Percentiles rank a stretch among this genome's conserved stretches.
Conservation (phyloP, 1,140 invertebrate species). For the Megalopta genalis region DNA sequence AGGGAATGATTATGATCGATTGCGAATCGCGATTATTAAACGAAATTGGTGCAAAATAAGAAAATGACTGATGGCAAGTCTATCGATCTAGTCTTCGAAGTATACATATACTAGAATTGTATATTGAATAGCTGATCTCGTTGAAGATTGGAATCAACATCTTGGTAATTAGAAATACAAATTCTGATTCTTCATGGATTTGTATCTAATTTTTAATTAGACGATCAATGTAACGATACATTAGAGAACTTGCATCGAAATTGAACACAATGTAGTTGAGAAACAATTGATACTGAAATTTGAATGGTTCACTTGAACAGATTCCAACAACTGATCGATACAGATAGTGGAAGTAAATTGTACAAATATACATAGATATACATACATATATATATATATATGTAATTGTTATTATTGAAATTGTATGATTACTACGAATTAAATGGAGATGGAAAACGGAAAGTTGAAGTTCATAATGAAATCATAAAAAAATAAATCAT, state of each 20-base stretch:
- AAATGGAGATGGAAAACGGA: constrained; percentile 3
- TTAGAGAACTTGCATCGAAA: constrained; percentile 5
- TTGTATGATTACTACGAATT: constrained; percentile 6
- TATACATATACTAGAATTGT: constrained; percentile 39
- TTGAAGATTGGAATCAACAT: constrained; percentile 3
- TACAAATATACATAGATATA: constrained; percentile 7
- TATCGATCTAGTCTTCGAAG: constrained; percentile 42
- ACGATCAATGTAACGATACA: background rate
- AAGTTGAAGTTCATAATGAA: background rate
- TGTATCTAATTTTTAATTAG: constrained; percentile 12
- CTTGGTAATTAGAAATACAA: constrained; percentile 7
- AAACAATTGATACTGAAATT: background rate
- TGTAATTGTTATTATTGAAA: background rate
- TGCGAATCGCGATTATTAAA: constrained; percentile 10
- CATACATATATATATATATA: constrained; percentile 3
- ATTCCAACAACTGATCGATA: constrained; percentile 25
- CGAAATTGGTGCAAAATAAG: constrained; percentile 29
- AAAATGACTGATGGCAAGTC: constrained; percentile 30
- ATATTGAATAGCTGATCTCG: constrained; percentile 9
- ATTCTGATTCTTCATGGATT: constrained; percentile 24
- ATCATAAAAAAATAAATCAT: background rate
- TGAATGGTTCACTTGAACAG: background rate
- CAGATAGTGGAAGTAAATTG: background rate
- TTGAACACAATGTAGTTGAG: constrained; percentile 11
- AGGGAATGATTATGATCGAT: background rate